A percentile compares a stretch with the other conserved stretches of the same genome.
Conservation (phyloP, 1,140 invertebrate genomes). For the Leptinotarsa lineolata region DNA sequence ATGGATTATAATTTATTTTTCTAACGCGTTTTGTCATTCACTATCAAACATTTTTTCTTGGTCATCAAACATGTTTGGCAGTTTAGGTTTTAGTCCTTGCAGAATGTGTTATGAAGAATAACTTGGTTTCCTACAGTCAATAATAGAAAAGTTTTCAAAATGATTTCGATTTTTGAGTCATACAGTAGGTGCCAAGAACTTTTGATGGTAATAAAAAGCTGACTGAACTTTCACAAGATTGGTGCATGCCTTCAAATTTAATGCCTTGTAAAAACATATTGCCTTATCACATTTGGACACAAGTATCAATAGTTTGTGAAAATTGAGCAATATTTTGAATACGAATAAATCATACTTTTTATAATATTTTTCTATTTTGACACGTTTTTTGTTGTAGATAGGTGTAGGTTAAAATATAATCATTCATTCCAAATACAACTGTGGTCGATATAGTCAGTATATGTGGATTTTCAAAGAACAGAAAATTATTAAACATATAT, state of each 20-base stretch:
- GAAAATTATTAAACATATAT: neutral
- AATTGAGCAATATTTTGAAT: slow-evolving; percentile 11
- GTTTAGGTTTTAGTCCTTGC: no score
- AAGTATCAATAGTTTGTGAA: slow-evolving; percentile 9
- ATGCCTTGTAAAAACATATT: slow-evolving; percentile 15
- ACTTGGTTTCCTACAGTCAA: no score
- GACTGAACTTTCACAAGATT: neutral
- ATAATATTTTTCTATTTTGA: slow-evolving; percentile 8
- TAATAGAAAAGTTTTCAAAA: no score
- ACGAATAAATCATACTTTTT: slow-evolving; percentile 8
- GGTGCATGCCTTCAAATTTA: neutral
- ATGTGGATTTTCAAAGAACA: neutral
- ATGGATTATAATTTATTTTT: no score
- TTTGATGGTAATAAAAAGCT: neutral
- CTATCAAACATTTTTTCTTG: no score
- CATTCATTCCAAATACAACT: neutral
- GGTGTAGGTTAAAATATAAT: neutral
- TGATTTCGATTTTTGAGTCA: no score
- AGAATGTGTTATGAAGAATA: no score
- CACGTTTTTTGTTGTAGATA: slow-evolving; percentile 17
- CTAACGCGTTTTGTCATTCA: no score
- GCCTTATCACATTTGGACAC: slow-evolving; percentile 19
- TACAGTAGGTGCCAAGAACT: no score
- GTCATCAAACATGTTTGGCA: no score
- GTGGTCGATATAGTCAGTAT: neutral